Evolutionary conservation across 2,888 invertebrate genomes (phyloP), one percentile per base, ranked within the genome.

Genomic region (Erebia palarica): DNA sequence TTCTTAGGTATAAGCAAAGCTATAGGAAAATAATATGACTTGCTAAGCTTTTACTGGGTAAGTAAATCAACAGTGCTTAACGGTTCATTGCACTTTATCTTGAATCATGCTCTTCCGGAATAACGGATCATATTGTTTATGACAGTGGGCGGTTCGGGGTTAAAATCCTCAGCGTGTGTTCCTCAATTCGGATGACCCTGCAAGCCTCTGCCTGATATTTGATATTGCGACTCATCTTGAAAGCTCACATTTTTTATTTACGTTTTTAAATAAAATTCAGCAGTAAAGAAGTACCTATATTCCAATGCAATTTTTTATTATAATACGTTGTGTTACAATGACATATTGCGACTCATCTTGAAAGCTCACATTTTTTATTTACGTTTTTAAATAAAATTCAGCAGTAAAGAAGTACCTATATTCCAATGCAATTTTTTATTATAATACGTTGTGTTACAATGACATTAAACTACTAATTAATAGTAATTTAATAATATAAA

Each of bases 71-170:
- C 42, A 44, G 36, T 60, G 36, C 21, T 18, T 47, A 18, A 18
- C 47, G 61, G 61, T 44, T 47, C 61, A 47, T 61, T 47, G 61
- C 44, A 61, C 61, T 61, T 61, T 61, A 61, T 47, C 21, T 42
- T 60, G 42, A 14, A 60, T 16, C 60, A n/a, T 60, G 42, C 42
- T 44, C 60, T 61, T 63, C 21, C 63, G 49, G 63, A 8, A 13
- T 18, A 63, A 63, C 63, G 47, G 63, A 47, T 47, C 42, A 9
- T 47, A 61, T 61, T 61, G 49, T 49, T 63, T 63, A 61, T 16
- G 44, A 18, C 18, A 18, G 18, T 44, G 11, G 16, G n/a, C 36
- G 13, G 47, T 57, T 27, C 3, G 61, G 18, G 5, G 18, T 44
- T 47, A 13, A n/a, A n/a, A 44, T 61, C 42, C 59, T 2, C 11